These are phyloP conservation scores for Ctenoplectra terminalis DNA, from an alignment of 1,140 invertebrate genomes.

Conservation along the genomic window DNA sequence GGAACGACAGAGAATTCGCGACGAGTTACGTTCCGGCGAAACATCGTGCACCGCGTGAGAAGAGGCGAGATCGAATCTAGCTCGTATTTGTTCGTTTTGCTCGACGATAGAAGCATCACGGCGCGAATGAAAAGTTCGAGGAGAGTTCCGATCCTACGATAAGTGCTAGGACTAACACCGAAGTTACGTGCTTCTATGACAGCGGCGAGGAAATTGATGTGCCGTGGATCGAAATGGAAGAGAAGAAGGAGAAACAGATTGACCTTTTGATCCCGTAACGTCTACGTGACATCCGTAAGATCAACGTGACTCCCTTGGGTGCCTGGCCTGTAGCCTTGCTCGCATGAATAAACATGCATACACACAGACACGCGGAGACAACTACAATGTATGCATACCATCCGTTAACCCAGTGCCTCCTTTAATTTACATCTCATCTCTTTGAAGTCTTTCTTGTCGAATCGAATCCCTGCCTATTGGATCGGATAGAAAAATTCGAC, in stretches of 20 bases:
- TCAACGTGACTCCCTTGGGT: constrained; percentile 58
- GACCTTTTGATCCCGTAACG: constrained; percentile 66
- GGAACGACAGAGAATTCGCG: neutral
- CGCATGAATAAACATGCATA: neutral
- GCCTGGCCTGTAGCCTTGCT: neutral
- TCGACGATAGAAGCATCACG: constrained; percentile 33
- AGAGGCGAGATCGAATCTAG: neutral
- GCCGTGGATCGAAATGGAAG: neutral
- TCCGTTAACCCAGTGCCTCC: constrained; percentile 13
- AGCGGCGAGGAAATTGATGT: constrained; percentile 37
- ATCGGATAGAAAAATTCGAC: neutral
- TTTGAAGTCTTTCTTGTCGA: neutral
- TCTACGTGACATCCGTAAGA: constrained; percentile 62
- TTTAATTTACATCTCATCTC: constrained; percentile 21
- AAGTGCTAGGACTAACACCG: constrained; percentile 52
- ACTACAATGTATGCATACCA: neutral
- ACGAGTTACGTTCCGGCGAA: neutral
- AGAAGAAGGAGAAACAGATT: constrained; percentile 41
- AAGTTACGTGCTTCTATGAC: constrained; percentile 49
- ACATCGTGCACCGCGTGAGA: neutral
- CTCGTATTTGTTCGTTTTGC: neutral
- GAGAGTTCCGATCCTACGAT: constrained; percentile 35
- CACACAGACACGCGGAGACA: neutral
- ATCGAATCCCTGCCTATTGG: neutral
- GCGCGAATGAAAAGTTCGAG: constrained; percentile 33